These are phyloP conservation scores for Acipenser oxyrinchus DNA, from an alignment of 2,797 vertebrate species.

Conservation along the genomic window DNA sequence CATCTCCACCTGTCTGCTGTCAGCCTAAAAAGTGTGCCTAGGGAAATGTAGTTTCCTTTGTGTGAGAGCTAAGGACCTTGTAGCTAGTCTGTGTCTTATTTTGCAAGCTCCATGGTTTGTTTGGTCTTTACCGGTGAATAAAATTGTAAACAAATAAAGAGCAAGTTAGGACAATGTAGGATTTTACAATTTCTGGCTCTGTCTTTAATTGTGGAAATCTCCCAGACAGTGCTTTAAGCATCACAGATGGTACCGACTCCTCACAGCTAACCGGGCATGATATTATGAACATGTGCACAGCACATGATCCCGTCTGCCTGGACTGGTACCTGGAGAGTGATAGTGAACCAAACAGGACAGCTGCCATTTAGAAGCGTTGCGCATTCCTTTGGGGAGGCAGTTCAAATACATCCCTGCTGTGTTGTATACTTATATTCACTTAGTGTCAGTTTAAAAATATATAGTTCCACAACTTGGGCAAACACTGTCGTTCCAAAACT, in stretches of 20 bases:
- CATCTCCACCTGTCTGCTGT: too few relatives aligned
- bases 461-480: too few relatives aligned
- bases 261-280: conserved; percentile 36
- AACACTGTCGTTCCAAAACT: too few relatives aligned
- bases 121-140: not conserved
- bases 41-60: too few relatives aligned
- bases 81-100: not conserved
- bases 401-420: too few relatives aligned
- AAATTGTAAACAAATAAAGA: conserved; percentile 1
- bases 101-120: not conserved
- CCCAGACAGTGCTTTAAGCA: conserved; percentile 51
- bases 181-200: conserved; percentile 48
- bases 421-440: too few relatives aligned
- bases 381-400: too few relatives aligned
- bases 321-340: conserved; percentile 26
- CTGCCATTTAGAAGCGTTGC: conserved; percentile 18
- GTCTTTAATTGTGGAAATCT: conserved; percentile 56
- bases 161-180: conserved; percentile 10
- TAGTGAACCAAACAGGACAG: not conserved
- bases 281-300: conserved; percentile 45
- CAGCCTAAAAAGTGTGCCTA: too few relatives aligned
- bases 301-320: conserved; percentile 41
- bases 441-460: too few relatives aligned
- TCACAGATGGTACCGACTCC: conserved; percentile 54
- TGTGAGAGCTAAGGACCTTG: not conserved